phyloP scores from a whole-genome alignment of 2,888 invertebrate genomes.

The Lasioglossum morio region DNA sequence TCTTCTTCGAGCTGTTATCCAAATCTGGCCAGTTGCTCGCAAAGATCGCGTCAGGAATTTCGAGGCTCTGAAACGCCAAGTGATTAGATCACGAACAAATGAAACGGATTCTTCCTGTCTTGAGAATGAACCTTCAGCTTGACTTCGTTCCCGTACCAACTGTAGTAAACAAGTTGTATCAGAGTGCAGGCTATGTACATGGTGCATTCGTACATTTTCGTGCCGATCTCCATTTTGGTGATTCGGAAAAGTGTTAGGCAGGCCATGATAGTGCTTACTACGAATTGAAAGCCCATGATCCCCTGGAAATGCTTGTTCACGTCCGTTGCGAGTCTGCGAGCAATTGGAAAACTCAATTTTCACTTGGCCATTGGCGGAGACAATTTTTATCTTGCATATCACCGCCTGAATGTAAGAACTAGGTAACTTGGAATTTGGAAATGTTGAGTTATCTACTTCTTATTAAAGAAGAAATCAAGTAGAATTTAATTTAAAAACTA shows the following conservation, averaged over 20 bases:
- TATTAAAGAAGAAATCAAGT: too few species aligned
- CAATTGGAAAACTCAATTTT: neutral
- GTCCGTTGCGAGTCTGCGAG: neutral
- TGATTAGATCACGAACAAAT: neutral
- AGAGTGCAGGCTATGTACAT: conserved; percentile 28
- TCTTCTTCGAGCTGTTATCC: neutral
- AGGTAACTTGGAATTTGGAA: too few species aligned
- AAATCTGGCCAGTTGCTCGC: neutral
- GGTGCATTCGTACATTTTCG: neutral
- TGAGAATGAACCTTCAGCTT: conserved; percentile 25
- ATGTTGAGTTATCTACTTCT: too few species aligned
- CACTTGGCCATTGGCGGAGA: too few species aligned
- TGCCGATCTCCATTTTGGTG: accelerated
- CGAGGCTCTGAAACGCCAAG: neutral
- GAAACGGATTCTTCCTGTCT: neutral
- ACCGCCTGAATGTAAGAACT: too few species aligned
- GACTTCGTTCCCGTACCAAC: conserved; percentile 76
- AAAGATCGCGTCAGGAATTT: neutral
- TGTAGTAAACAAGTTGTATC: conserved; percentile 71
- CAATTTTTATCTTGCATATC: too few species aligned
- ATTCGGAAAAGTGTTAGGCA: conserved; percentile 49
- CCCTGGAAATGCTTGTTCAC: neutral
- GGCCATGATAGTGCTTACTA: conserved; percentile 29
- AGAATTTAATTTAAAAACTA: too few species aligned
- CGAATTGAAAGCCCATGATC: neutral